Evolutionary conservation across 2,888 invertebrate species (phyloP).

Genomic region (Xestobium rufovillosum): DNA sequence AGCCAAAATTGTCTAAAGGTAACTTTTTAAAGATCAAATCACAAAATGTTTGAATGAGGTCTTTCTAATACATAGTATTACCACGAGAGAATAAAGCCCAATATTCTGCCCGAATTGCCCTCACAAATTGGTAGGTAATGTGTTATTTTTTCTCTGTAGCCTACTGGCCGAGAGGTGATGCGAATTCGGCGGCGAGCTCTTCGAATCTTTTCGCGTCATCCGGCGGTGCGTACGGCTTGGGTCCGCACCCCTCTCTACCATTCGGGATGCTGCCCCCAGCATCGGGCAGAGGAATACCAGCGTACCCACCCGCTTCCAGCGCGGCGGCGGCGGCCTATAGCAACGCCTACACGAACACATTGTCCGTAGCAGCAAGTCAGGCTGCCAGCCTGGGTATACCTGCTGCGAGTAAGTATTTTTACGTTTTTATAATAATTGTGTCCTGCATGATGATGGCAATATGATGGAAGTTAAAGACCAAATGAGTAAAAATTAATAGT

Average conservation of each 20-base stretch:
- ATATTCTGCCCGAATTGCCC: too few species aligned
- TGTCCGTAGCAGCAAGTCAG: conserved; percentile 79
- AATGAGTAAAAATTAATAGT: too few species aligned
- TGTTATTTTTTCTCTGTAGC: conserved; percentile 48
- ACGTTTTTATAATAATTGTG: too few species aligned
- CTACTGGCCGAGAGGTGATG: conserved; percentile 69
- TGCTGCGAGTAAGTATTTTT: conserved; percentile 59
- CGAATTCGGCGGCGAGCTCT: conserved; percentile 44
- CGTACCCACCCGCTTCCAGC: conserved; percentile 37
- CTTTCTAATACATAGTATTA: too few species aligned
- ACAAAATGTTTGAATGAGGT: too few species aligned
- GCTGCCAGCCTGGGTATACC: conserved; percentile 76
- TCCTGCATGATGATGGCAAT: too few species aligned
- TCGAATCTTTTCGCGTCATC: conserved; percentile 44
- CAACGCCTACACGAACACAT: conserved; percentile 56
- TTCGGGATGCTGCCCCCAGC: conserved; percentile 40
- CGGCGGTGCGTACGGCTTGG: conserved; percentile 42
- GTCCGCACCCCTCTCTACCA: conserved; percentile 39
- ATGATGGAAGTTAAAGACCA: too few species aligned
- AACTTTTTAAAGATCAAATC: too few species aligned
- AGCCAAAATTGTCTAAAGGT: too few species aligned
- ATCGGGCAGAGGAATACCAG: conserved; percentile 33
- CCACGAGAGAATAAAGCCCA: too few species aligned
- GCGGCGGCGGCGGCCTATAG: conserved; percentile 40
- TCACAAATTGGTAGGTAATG: conserved; percentile 6